These are phyloP conservation scores for Clarias fuscus DNA, from an alignment of 2,797 vertebrate species.

Conservation along the genomic window DNA sequence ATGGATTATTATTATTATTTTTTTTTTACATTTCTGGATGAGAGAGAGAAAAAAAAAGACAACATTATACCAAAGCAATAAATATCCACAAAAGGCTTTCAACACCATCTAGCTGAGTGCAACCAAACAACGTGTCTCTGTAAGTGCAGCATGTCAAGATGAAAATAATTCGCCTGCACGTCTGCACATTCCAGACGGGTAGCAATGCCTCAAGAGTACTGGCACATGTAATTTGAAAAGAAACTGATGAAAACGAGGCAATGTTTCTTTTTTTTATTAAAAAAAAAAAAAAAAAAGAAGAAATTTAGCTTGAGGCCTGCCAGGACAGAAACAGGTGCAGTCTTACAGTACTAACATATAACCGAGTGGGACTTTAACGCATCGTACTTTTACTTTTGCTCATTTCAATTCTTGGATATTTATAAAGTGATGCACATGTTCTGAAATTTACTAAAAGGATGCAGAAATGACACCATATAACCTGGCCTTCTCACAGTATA, in stretches of 20 bases:
- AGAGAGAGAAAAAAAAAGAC: slow-evolving; percentile 53
- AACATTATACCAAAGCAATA: slow-evolving; percentile 61
- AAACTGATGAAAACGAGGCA: slow-evolving; percentile 36
- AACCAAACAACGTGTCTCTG: slow-evolving; percentile 52
- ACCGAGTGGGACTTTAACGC: slow-evolving; percentile 30
- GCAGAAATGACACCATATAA: slow-evolving; percentile 48
- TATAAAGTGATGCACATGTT: slow-evolving; percentile 68
- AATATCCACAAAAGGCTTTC: slow-evolving; percentile 56
- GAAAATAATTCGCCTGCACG: slow-evolving; percentile 51
- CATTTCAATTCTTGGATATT: slow-evolving; percentile 59
- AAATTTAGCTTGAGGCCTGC: slow-evolving; percentile 41
- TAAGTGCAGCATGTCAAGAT: slow-evolving; percentile 49
- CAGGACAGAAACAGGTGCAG: slow-evolving; percentile 48
- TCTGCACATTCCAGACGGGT: slow-evolving; percentile 51
- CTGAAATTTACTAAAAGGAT: slow-evolving; percentile 54
- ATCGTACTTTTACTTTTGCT: slow-evolving; percentile 50
- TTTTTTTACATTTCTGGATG: slow-evolving; percentile 47
- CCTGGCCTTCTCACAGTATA: slow-evolving; percentile 74
- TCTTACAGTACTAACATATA: slow-evolving; percentile 32
- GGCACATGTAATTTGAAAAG: slow-evolving; percentile 54
- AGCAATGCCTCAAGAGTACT: slow-evolving; percentile 56
- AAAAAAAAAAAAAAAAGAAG: slow-evolving; percentile 27
- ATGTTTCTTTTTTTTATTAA: not conserved
- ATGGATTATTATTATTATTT: slow-evolving; percentile 29
- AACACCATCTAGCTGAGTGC: slow-evolving; percentile 50